A percentile compares a stretch with the other conserved stretches of the same genome.
Conservation (phyloP, 2,797 vertebrate species). For the Cirrhinus mrigala region DNA sequence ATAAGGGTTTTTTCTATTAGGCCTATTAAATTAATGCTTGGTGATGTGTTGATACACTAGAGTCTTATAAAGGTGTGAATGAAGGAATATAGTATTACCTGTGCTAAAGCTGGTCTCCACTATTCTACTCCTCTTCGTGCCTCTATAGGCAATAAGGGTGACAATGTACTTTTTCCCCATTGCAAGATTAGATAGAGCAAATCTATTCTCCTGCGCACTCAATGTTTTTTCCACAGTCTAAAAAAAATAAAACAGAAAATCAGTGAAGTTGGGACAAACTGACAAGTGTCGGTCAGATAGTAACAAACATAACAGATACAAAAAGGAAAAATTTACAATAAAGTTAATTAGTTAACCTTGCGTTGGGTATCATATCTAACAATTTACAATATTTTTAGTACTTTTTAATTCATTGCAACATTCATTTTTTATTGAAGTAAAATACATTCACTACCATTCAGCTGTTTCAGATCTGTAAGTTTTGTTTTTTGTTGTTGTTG, state of each 20-base stretch:
- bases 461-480: background rate
- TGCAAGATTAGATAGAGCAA: slow-evolving; percentile 76
- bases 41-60: background rate
- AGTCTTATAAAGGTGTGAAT: background rate
- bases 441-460: background rate
- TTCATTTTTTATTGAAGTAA: background rate
- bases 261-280: background rate
- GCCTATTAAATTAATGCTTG: background rate
- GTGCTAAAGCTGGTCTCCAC: slow-evolving; percentile 80
- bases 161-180: slow-evolving; percentile 78
- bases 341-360: background rate
- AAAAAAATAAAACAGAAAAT: slow-evolving; percentile 4
- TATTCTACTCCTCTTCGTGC: slow-evolving; percentile 78
- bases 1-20: background rate
- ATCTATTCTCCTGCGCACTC: slow-evolving; percentile 67
- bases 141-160: slow-evolving; percentile 82
- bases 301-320: background rate
- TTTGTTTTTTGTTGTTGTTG: too few relatives aligned
- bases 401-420: background rate
- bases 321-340: background rate
- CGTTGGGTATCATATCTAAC: background rate
- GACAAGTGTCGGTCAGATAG: background rate
- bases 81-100: slow-evolving; percentile 72
- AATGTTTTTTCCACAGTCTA: slow-evolving; percentile 79
- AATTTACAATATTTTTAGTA: background rate